These are phyloP conservation scores for Stegana nigrithorax DNA, from an alignment of 2,888 invertebrate species.

Conservation along the genomic window DNA sequence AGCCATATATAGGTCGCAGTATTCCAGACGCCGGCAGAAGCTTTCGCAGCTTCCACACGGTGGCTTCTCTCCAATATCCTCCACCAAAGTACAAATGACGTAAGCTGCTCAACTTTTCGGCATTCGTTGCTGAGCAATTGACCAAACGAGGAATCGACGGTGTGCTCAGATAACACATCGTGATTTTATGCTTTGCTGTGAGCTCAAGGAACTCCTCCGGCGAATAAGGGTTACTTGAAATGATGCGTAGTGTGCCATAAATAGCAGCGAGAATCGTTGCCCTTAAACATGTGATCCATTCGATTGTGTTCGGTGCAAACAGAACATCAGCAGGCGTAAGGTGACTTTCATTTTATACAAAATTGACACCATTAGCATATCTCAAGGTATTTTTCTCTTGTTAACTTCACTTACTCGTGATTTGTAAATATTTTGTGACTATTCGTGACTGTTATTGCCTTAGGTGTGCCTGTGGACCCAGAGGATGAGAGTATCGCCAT, in stretches of 20 bases:
- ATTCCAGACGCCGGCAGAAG: conserved; percentile 33
- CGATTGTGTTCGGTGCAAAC: conserved; percentile 51
- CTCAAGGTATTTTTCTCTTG: too few relatives aligned
- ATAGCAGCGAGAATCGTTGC: conserved; percentile 43
- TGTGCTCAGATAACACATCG: conserved; percentile 30
- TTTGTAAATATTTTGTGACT: conserved; percentile 44
- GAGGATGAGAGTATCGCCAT: conserved; percentile 62
- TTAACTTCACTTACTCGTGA: conserved; percentile 34
- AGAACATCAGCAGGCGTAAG: conserved; percentile 38
- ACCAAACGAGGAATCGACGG: conserved; percentile 51
- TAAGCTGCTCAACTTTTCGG: conserved; percentile 39
- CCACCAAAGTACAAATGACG: conserved; percentile 46
- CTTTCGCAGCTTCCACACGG: conserved; percentile 30
- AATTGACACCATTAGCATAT: too few relatives aligned
- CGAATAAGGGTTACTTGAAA: conserved; percentile 43
- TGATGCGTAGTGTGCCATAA: conserved; percentile 46
- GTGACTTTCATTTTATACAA: neutral
- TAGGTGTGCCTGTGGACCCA: conserved; percentile 63
- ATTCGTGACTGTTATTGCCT: conserved; percentile 56
- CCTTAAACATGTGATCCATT: conserved; percentile 46
- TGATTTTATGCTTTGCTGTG: conserved; percentile 48
- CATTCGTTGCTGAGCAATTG: conserved; percentile 32
- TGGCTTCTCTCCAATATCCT: conserved; percentile 36
- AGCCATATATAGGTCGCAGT: conserved; percentile 37
- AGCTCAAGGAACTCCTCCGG: conserved; percentile 42